Percentiles rank a stretch among this genome's conserved stretches.
These are phyloP conservation scores for Dipodomys spectabilis DNA, from an alignment of 2,113 vertebrate species.

Conservation along the genomic window DNA sequence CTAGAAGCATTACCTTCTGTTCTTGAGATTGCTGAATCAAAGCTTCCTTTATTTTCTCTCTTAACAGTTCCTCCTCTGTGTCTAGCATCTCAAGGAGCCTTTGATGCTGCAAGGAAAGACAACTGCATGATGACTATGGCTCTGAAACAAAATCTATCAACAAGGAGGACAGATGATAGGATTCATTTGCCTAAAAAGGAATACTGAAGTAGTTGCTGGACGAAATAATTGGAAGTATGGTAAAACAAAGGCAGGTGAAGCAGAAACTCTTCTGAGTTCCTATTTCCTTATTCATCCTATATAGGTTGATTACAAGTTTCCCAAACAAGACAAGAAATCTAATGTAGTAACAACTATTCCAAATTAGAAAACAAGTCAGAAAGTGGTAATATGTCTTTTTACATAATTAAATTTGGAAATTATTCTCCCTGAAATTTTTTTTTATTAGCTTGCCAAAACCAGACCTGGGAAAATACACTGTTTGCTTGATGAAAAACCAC, in stretches of 20 bases:
- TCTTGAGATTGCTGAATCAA: constrained; percentile 83
- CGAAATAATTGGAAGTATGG: neutral
- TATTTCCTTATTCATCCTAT: neutral
- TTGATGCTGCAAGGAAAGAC: constrained; percentile 85
- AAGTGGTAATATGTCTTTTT: neutral
- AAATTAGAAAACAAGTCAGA: neutral
- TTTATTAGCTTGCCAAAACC: neutral
- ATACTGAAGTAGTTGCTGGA: neutral
- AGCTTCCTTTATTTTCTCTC: constrained; percentile 84
- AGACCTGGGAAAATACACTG: neutral
- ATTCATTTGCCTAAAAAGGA: neutral
- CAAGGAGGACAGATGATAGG: neutral
- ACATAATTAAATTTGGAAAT: constrained; percentile 8
- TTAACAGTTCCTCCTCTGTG: constrained; percentile 84
- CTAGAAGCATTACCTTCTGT: constrained; percentile 84
- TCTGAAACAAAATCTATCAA: constrained; percentile 9
- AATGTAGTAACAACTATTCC: neutral
- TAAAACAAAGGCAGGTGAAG: neutral
- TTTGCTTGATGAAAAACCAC: neutral
- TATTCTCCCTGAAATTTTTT: neutral
- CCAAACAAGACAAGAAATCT: neutral
- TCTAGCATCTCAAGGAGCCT: constrained; percentile 88
- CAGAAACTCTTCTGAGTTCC: neutral
- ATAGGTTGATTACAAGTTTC: neutral
- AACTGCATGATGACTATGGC: neutral